These are phyloP conservation scores for Pogonomyrmex barbatus DNA, from an alignment of 1,140 invertebrate species.

Conservation along the genomic window DNA sequence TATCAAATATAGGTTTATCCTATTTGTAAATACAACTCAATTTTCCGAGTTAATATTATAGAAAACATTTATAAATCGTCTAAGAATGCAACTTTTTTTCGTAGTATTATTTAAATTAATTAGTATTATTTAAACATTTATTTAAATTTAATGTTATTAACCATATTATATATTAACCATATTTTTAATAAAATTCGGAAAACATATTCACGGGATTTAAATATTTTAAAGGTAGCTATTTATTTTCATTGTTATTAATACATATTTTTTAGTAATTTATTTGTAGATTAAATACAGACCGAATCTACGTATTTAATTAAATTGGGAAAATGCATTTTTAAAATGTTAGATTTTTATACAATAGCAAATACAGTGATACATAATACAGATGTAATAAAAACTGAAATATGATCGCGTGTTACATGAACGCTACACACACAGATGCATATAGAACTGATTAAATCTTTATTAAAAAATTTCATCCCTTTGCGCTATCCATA, in stretches of 20 bases:
- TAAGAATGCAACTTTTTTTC: neutral
- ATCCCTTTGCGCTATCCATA: neutral
- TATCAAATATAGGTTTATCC: constrained; percentile 14
- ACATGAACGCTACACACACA: neutral
- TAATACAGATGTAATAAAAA: constrained; percentile 20
- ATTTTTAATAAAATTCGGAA: neutral
- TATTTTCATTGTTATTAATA: neutral
- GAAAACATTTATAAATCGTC: constrained; percentile 1
- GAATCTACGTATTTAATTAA: neutral
- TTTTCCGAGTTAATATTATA: constrained; percentile 1
- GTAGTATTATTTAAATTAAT: neutral
- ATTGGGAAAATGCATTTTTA: constrained; percentile 12
- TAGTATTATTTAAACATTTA: too few species aligned
- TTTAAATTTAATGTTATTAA: neutral
- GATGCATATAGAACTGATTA: neutral
- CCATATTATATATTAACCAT: constrained; percentile 1
- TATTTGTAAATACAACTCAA: neutral
- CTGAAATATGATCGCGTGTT: neutral
- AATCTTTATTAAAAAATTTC: constrained; percentile 34
- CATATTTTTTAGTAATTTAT: neutral
- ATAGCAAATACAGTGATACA: neutral
- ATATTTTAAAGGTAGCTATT: neutral
- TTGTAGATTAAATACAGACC: neutral
- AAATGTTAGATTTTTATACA: constrained; percentile 32
- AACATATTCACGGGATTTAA: neutral